Evolutionary conservation across 2,888 invertebrate species (phyloP).

Genomic region (Oeneis ivallda): DNA sequence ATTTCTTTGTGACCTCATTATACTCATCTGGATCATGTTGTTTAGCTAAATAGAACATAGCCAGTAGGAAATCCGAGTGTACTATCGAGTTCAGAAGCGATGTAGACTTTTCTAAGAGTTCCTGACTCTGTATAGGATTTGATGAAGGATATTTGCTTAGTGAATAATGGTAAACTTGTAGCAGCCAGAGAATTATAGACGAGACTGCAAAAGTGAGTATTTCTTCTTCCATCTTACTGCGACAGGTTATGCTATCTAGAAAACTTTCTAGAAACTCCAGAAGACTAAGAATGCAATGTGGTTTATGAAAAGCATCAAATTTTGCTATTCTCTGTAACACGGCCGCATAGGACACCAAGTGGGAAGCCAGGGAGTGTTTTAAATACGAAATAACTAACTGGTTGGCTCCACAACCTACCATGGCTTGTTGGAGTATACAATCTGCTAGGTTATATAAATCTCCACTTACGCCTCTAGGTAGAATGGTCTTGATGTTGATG

Average conservation of each 20-base stretch:
- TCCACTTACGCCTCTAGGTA: constrained; percentile 95
- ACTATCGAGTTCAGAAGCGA: constrained; percentile 85
- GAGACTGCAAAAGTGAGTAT: constrained; percentile 91
- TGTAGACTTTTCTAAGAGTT: constrained; percentile 86
- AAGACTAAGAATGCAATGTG: constrained; percentile 92
- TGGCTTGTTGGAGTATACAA: constrained; percentile 95
- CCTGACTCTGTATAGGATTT: constrained; percentile 78
- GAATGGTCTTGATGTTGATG: constrained; percentile 95
- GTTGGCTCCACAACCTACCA: constrained; percentile 96
- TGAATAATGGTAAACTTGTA: constrained; percentile 86
- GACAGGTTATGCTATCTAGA: constrained; percentile 83
- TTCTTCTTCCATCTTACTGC: constrained; percentile 94
- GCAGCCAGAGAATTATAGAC: constrained; percentile 90
- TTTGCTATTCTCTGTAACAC: constrained; percentile 93
- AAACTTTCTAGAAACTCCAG: constrained; percentile 91
- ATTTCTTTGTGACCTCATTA: constrained; percentile 86
- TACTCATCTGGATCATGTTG: constrained; percentile 89
- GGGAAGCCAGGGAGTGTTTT: constrained; percentile 94
- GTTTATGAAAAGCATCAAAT: constrained; percentile 92
- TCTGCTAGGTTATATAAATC: constrained; percentile 96
- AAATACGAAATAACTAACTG: constrained; percentile 94
- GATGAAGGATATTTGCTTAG: constrained; percentile 73
- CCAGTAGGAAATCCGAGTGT: constrained; percentile 87
- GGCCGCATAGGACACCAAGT: constrained; percentile 94
- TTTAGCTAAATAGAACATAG: constrained; percentile 91